Conservation (phyloP, 2,888 invertebrate genomes). For the Drosophila algonquin region DNA sequence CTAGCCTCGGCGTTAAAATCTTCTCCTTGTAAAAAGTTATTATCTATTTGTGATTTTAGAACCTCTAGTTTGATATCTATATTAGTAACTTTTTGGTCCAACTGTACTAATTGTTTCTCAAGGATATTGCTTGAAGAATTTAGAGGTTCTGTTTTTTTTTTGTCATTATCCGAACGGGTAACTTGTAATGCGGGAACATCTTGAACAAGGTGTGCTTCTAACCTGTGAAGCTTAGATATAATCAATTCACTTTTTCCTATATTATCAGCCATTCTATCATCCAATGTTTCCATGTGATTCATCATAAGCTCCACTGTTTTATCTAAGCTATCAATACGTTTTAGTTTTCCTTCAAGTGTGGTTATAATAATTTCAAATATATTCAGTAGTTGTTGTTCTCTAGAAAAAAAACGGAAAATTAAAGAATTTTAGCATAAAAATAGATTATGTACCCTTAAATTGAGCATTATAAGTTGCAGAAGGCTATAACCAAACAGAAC, state of each 20-base stretch:
- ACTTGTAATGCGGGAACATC: constrained; percentile 83
- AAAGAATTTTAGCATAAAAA: background rate
- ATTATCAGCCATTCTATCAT: constrained; percentile 92
- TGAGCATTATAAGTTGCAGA: too few relatives aligned
- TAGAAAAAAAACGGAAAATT: constrained; percentile 72
- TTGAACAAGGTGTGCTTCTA: constrained; percentile 91
- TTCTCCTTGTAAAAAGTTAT: constrained; percentile 91
- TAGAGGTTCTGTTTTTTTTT: constrained; percentile 54
- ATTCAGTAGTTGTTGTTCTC: constrained; percentile 94
- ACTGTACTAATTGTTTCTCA: constrained; percentile 88
- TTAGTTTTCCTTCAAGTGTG: constrained; percentile 93
- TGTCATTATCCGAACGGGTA: constrained; percentile 40
- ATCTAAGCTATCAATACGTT: constrained; percentile 94
- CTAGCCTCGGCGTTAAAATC: constrained; percentile 94
- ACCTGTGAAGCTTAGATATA: constrained; percentile 89
- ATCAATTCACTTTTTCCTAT: constrained; percentile 93
- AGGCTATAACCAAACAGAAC: too few relatives aligned
- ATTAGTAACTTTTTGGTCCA: constrained; percentile 93
- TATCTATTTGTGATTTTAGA: constrained; percentile 92
- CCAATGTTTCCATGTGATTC: constrained; percentile 92
- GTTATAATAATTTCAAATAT: constrained; percentile 96
- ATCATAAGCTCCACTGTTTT: constrained; percentile 94
- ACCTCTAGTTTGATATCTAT: constrained; percentile 91
- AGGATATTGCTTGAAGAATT: constrained; percentile 82
- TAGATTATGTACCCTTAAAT: background rate